phyloP scores from a whole-genome alignment of 1,140 invertebrate species.

The Mamestra configurata region DNA sequence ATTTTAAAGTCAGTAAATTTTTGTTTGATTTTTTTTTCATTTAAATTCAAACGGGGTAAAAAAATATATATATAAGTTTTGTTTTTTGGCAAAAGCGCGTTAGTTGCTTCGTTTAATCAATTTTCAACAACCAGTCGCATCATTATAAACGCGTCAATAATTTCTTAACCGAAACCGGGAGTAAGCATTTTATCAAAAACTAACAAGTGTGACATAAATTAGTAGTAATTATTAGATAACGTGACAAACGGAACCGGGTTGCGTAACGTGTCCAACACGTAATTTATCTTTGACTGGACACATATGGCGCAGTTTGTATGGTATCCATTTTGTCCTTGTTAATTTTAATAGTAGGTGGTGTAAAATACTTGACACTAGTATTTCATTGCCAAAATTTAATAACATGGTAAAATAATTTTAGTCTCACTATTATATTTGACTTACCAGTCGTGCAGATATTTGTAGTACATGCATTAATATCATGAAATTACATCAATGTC shows the following conservation, averaged over 20 bases:
- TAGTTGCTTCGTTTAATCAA: no score
- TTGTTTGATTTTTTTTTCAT: no score
- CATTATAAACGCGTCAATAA: neutral
- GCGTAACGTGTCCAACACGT: slow-evolving; percentile 47
- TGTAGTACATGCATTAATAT: no score
- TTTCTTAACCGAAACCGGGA: neutral
- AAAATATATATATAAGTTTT: no score
- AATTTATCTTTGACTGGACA: slow-evolving; percentile 58
- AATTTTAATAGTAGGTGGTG: neutral
- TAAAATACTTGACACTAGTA: neutral
- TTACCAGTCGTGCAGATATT: no score
- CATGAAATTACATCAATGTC: no score
- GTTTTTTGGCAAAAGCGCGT: no score
- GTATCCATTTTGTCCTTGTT: slow-evolving; percentile 43
- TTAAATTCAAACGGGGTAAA: no score
- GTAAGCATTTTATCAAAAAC: neutral
- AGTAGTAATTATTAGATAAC: slow-evolving; percentile 52
- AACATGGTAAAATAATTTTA: no score
- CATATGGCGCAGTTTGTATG: slow-evolving; percentile 56
- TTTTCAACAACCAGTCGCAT: no score
- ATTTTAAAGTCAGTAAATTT: no score
- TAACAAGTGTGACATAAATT: slow-evolving; percentile 43
- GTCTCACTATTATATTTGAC: no score
- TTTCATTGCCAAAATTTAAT: neutral
- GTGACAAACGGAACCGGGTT: slow-evolving; percentile 56